Conservation (phyloP, 2,797 vertebrate genomes). For the Vireo griseus region DNA sequence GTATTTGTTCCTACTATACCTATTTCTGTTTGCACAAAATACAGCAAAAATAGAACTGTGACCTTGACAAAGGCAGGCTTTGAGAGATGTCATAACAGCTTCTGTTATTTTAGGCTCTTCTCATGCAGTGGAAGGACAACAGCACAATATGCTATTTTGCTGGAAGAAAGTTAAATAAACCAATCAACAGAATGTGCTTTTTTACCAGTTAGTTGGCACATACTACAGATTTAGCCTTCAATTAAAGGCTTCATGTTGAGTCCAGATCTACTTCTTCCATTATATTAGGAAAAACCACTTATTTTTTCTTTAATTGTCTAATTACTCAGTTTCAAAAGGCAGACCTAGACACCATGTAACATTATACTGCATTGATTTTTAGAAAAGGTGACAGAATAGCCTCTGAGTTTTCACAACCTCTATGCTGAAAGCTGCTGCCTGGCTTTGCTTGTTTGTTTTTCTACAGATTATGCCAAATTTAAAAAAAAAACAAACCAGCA, state of each 20-base stretch:
- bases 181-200: background rate
- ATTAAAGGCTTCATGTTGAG: background rate
- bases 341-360: background rate
- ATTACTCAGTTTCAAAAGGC: background rate
- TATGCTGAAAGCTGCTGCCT: background rate
- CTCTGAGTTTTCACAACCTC: background rate
- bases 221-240: background rate
- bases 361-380: background rate
- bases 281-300: background rate
- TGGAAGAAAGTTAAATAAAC: slow-evolving; percentile 21
- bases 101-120: slow-evolving; percentile 21
- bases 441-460: background rate
- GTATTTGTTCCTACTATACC: background rate
- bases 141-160: background rate
- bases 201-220: background rate
- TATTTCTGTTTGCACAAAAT: background rate
- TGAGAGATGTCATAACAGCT: background rate
- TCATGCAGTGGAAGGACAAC: background rate
- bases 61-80: slow-evolving; percentile 1
- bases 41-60: background rate
- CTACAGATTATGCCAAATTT: background rate
- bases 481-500: background rate
- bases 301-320: background rate
- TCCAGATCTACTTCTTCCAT: background rate
- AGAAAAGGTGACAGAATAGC: background rate